Base-by-base conservation (phyloP, 2,888 invertebrate genomes). In the Heliconius erato region DNA sequence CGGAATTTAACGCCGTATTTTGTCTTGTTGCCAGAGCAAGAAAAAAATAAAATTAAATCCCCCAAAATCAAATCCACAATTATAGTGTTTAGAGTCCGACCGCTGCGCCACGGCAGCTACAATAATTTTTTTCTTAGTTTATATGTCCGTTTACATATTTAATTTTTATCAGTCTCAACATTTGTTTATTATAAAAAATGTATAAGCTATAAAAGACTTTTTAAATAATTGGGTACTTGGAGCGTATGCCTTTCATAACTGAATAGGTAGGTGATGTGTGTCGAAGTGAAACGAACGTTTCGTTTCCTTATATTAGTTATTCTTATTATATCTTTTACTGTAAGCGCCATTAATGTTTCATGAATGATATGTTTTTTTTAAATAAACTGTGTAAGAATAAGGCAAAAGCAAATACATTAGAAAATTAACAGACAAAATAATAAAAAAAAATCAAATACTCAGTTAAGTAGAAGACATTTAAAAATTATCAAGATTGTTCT, bases 281-380 rank as follows among this genome's bases (percentile, higher is more conserved):
- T 44, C 72, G 72, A 44, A 72, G 72, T 72, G 72, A 44, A 44
- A 49, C 72, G 72, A 49, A 72, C 49, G 44, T 72, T 72, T 72
- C 44, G 26, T 44, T 72, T 72, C 72, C 72, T 44, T 72, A 44
- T 71, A 72, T 71, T n/a, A n/a, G 44, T 71, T 14, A n/a, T 71
- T n/a, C 11, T 32, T 68, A 23, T 59, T 59, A 59, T 59, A n/a
- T 7, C 32, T 69, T 35, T 35, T 69, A 69, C 69, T 23, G 23
- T 69, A 19, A 69, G 3, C 23, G 32, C 69, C 23, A 69, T 69
- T 69, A 9, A 9, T 35, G 3, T 69, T 32, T 35, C 63, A 11
- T 69, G 23, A 19, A 35, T 23, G 3, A 23, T 32, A 69, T n/a
- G n/a, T 23, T 12, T 71, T 71, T 71, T 67, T 16, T 7, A 63